These are phyloP conservation scores for Polietes domitor DNA, from an alignment of 2,888 invertebrate species.

Conservation along the genomic window DNA sequence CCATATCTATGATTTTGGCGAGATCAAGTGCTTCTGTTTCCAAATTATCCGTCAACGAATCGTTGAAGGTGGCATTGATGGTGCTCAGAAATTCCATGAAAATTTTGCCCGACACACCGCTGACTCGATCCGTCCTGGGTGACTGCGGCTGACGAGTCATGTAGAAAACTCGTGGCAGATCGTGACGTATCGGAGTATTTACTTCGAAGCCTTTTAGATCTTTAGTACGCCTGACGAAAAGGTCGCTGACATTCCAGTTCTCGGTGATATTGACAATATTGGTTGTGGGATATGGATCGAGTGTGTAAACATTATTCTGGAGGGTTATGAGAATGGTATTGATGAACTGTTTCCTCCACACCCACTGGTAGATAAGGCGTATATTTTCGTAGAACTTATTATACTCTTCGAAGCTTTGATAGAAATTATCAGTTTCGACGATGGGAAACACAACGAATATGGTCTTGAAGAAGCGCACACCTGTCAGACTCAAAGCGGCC, in stretches of 20 bases:
- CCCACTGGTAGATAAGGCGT: conserved; percentile 69
- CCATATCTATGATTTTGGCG: conserved; percentile 7
- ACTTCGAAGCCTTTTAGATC: conserved; percentile 73
- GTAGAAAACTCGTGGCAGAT: conserved; percentile 74
- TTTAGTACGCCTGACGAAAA: conserved; percentile 64
- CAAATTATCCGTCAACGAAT: conserved; percentile 56
- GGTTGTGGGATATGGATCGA: conserved; percentile 72
- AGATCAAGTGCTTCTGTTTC: conserved; percentile 36
- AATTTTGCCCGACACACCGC: conserved; percentile 72
- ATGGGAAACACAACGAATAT: conserved; percentile 72
- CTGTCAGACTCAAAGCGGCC: conserved; percentile 69
- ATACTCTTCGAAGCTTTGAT: conserved; percentile 48
- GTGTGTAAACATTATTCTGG: conserved; percentile 69
- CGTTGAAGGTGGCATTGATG: conserved; percentile 73
- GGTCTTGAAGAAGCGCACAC: conserved; percentile 72
- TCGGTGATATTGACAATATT: conserved; percentile 70
- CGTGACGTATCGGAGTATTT: conserved; percentile 71
- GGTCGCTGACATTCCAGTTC: conserved; percentile 69
- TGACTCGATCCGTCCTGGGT: conserved; percentile 48
- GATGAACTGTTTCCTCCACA: conserved; percentile 73
- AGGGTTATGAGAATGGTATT: conserved; percentile 72
- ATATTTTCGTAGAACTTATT: conserved; percentile 56
- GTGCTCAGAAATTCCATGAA: conserved; percentile 71
- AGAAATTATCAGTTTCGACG: conserved; percentile 45
- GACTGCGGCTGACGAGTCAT: conserved; percentile 38